Base-by-base conservation (phyloP, 1,140 invertebrate species). In the Drosophila arawakana region DNA sequence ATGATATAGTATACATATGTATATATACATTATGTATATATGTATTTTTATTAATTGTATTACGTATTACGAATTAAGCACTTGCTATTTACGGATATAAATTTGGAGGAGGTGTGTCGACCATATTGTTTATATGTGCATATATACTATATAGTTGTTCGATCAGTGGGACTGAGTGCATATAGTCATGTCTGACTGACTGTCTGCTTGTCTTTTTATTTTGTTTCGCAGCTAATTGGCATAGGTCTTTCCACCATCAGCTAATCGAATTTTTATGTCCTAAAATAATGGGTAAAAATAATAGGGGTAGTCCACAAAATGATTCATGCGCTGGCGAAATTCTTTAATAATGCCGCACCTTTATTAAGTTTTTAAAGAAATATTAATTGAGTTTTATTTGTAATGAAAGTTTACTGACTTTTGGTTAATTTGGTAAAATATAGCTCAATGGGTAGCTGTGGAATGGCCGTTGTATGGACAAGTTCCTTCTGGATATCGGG, bases 371-470 rank as follows among this genome's bases (percentile, higher is more conserved):
- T 7, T 39, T 21, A 39, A 9, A 39, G 13, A 18, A 55, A 34
- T 30, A 30, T 34, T 35, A 15, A 52, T 34, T 13, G 7, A 13
- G 13, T 44, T 13, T 7, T 0, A 15, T 59, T 34, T 21, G 15
- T 55, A 46, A 34, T 30, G 8, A 44, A 21, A 47, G 8, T 47
- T 13, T 63, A 63, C 6, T 65, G 50, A 34, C 49, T 34, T 35
- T 52, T 59, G 3, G 8, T 44, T 0, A 73, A 1, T 13, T 73
- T 73, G 0, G 30, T 73, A 30, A 73, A 73, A 61, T 73, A 61
- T 15, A 73, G 39, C 46, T 73, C 71, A 41, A 73, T 73, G 7
- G 71, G 71, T 11, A 73, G 57, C 5, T 73, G 34, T 15, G 71
- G 71, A n/a, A 60, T 41, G 8, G 34, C 65, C 8, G 55, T 61